Evolutionary conservation across 1,140 invertebrate genomes (phyloP).

Genomic region (Aphis gossypii): DNA sequence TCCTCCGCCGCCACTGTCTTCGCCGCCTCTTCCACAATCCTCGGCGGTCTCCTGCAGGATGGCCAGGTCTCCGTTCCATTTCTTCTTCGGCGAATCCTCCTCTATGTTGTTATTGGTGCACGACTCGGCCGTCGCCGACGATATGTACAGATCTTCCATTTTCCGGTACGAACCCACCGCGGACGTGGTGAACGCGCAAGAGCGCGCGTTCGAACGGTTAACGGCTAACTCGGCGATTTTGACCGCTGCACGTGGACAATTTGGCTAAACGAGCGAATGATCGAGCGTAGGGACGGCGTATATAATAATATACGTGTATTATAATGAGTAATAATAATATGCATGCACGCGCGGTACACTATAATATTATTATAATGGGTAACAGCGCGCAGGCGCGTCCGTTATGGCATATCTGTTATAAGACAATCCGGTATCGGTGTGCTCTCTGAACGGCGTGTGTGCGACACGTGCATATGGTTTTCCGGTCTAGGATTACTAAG

Average conservation of each 20-base stretch:
- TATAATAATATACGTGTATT: neutral
- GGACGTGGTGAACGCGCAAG: neutral
- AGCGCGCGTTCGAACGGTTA: neutral
- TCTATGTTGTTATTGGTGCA: conserved; percentile 18
- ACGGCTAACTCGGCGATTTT: neutral
- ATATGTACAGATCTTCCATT: conserved; percentile 53
- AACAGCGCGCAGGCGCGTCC: conserved; percentile 12
- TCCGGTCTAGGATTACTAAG: neutral
- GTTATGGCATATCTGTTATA: conserved; percentile 22
- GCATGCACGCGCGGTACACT: neutral
- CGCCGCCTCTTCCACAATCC: neutral
- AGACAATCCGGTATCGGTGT: neutral
- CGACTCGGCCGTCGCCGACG: neutral
- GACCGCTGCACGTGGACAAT: neutral
- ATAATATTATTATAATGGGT: neutral
- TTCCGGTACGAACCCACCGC: conserved; percentile 10
- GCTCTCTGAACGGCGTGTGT: neutral
- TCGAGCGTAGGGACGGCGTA: neutral
- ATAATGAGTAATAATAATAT: neutral
- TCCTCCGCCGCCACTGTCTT: neutral
- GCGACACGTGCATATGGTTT: neutral
- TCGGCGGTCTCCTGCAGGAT: conserved; percentile 17
- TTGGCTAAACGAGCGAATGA: neutral
- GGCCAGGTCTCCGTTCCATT: conserved; percentile 27
- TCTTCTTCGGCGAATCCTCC: conserved; percentile 35